Evolutionary conservation across 2,797 vertebrate species (phyloP).

Genomic region (Rhinoraja longicauda): DNA sequence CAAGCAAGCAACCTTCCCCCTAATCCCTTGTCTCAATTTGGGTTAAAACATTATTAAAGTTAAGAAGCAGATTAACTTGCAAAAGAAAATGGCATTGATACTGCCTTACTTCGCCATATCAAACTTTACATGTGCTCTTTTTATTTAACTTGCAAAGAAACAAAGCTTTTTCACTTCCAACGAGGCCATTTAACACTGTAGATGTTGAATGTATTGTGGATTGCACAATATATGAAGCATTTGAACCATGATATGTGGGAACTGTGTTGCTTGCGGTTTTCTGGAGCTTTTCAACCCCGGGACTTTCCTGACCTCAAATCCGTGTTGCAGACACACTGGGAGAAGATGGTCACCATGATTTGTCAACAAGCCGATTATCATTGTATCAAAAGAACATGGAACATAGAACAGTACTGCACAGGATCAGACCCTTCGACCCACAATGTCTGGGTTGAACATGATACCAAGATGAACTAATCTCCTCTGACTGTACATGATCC

Average conservation of each 20-base stretch:
- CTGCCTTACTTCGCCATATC: not conserved
- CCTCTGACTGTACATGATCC: too few species aligned
- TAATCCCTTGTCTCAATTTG: not conserved
- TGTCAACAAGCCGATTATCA: not conserved
- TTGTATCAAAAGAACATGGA: not conserved
- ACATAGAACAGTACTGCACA: too few species aligned
- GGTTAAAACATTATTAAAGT: not conserved
- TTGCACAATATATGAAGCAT: not conserved
- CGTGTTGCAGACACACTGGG: not conserved
- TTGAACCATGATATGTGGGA: not conserved
- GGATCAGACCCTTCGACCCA: too few species aligned
- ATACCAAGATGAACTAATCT: too few species aligned
- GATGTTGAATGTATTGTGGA: not conserved
- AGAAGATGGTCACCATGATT: not conserved
- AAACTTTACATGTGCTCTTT: not conserved
- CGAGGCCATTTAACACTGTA: not conserved
- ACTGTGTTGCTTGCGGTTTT: not conserved
- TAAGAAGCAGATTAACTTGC: constrained; percentile 7
- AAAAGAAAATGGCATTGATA: not conserved
- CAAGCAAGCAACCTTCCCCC: not conserved
- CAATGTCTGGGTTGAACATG: too few species aligned
- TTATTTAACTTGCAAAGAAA: not conserved
- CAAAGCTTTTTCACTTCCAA: not conserved
- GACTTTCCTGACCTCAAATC: not conserved
- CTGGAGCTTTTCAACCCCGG: not conserved